Conservation (phyloP, 2,113 vertebrate genomes). For the Platanista minor region DNA sequence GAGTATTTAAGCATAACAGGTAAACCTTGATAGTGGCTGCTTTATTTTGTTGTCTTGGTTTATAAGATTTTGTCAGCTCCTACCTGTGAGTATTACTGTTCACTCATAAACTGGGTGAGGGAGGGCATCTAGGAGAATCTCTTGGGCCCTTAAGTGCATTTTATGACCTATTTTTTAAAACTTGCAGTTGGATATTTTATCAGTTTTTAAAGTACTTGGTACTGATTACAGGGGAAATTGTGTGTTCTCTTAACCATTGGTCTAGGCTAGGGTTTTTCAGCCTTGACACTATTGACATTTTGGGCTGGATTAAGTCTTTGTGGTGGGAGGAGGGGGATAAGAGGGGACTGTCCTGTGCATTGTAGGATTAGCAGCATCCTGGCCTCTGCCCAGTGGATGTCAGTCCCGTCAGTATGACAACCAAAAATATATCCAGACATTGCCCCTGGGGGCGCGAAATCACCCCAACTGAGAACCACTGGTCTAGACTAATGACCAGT, state of each 20-base stretch:
- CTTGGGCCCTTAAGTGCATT: neutral
- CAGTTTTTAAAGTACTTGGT: constrained; percentile 27
- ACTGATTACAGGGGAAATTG: neutral
- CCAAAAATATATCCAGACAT: neutral
- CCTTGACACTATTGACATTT: neutral
- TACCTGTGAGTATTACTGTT: constrained; percentile 6
- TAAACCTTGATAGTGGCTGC: neutral
- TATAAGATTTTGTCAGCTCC: constrained; percentile 10
- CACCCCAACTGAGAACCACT: neutral
- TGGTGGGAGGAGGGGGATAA: neutral
- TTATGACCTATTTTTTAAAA: constrained; percentile 29
- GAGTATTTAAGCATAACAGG: neutral
- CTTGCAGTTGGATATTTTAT: neutral
- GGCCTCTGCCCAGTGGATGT: neutral
- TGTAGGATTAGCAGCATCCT: constrained; percentile 8
- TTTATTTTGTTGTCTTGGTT: neutral
- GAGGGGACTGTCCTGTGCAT: neutral
- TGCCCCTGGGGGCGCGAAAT: neutral
- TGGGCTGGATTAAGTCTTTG: neutral
- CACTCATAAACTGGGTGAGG: neutral
- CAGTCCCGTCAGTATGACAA: neutral
- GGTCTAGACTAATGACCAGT: neutral
- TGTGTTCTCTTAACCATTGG: neutral
- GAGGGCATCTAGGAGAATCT: neutral
- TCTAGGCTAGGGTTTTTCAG: neutral